Evolutionary conservation across 2,888 invertebrate species (phyloP).

Genomic region (Cantharis rustica): DNA sequence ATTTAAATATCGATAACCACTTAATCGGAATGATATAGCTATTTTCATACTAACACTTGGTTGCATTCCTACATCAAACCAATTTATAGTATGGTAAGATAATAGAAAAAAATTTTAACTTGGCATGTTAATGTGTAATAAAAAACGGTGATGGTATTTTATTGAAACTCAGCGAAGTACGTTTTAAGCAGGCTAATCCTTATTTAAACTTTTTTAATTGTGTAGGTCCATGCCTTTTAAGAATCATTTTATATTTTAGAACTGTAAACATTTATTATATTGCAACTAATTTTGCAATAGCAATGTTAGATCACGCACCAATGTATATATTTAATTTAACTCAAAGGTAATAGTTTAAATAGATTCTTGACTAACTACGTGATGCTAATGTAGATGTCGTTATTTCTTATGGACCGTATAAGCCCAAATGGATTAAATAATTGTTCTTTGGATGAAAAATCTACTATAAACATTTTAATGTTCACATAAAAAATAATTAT

Average conservation of each 20-base stretch:
- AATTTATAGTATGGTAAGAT: not conserved
- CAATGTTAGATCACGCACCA: slow-evolving; percentile 1
- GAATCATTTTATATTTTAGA: not conserved
- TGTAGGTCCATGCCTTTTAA: not conserved
- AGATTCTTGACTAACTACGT: not conserved
- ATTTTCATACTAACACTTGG: not conserved
- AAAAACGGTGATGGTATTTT: not conserved
- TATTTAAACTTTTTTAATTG: not conserved
- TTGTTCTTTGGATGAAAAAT: not conserved
- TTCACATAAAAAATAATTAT: not conserved
- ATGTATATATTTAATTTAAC: slow-evolving; percentile 3
- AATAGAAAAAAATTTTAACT: not conserved
- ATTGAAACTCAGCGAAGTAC: not conserved
- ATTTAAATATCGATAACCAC: not conserved
- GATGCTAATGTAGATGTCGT: not conserved
- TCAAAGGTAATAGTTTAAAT: not conserved
- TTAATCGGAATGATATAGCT: slow-evolving; percentile 2
- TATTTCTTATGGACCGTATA: not conserved
- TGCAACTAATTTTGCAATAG: not conserved
- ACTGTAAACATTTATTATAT: not conserved
- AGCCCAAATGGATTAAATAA: not conserved
- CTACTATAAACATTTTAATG: not conserved
- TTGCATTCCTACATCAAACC: not conserved
- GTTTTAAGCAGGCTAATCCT: not conserved
- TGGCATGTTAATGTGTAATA: not conserved